Conservation (phyloP, 92 coral and sea anemone genomes). For the Heteractis magnifica region DNA sequence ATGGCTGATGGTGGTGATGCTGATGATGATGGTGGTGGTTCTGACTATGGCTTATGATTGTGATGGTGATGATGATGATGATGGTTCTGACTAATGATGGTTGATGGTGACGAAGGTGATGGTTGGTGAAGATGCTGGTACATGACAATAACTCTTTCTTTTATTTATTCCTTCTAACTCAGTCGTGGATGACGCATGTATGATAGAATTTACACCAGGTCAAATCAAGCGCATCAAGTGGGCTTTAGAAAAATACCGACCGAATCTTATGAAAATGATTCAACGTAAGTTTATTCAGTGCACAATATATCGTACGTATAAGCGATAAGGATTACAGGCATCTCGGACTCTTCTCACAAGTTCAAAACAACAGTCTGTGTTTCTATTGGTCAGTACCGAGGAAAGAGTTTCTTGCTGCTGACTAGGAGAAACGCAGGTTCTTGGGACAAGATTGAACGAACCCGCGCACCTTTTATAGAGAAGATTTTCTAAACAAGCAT, state of each 20-base stretch:
- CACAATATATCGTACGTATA: neutral
- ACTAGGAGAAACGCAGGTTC: no score
- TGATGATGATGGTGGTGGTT: neutral
- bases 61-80: neutral
- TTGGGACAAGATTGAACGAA: no score
- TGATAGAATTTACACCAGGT: slow-evolving; percentile 78
- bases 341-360: neutral
- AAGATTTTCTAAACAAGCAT: no score
- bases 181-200: slow-evolving; percentile 77
- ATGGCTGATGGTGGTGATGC: neutral
- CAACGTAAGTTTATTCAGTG: slow-evolving; percentile 44
- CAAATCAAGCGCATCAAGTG: slow-evolving; percentile 73
- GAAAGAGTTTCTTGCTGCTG: no score
- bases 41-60: neutral
- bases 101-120: neutral
- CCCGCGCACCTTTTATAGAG: no score
- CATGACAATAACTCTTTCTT: neutral
- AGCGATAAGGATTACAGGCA: no score
- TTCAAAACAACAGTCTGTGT: no score
- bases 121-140: neutral
- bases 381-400: no score
- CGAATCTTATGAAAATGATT: slow-evolving; percentile 63
- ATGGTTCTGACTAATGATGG: neutral
- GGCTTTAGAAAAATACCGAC: slow-evolving; percentile 61
- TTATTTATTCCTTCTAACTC: neutral